These are phyloP conservation scores for Alligator mississippiensis DNA, from an alignment of 2,113 vertebrate genomes.

Conservation along the genomic window DNA sequence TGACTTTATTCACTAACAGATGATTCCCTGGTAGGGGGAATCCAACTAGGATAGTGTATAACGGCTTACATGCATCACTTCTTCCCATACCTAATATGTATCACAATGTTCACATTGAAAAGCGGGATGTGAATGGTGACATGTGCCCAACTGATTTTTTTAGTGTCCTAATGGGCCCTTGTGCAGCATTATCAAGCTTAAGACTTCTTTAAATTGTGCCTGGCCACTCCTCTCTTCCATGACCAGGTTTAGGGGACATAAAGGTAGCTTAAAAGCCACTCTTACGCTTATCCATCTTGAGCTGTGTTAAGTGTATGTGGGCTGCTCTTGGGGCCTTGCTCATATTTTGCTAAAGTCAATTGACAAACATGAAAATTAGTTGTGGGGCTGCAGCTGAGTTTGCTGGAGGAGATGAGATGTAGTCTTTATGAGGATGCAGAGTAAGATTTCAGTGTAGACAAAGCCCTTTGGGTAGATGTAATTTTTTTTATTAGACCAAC, in stretches of 20 bases:
- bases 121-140: background rate
- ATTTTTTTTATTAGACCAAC: too few species aligned
- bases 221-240: background rate
- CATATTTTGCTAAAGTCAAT: background rate
- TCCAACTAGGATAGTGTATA: background rate
- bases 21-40: background rate
- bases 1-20: background rate
- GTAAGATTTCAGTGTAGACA: too few species aligned
- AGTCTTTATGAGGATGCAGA: too few species aligned
- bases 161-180: background rate
- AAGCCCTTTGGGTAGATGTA: too few species aligned
- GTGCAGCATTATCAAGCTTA: background rate
- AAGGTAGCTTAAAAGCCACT: background rate
- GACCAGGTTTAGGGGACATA: constrained; percentile 3
- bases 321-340: background rate
- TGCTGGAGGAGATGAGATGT: too few species aligned
- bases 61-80: background rate
- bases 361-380: background rate
- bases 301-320: background rate
- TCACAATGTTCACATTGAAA: background rate
- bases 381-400: background rate
- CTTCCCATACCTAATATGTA: background rate
- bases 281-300: too few species aligned
- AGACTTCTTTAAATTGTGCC: background rate
- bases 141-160: background rate